Evolutionary conservation across 2,888 invertebrate genomes (phyloP), one percentile per base, ranked within the genome.

Genomic region (Agrochola lota): DNA sequence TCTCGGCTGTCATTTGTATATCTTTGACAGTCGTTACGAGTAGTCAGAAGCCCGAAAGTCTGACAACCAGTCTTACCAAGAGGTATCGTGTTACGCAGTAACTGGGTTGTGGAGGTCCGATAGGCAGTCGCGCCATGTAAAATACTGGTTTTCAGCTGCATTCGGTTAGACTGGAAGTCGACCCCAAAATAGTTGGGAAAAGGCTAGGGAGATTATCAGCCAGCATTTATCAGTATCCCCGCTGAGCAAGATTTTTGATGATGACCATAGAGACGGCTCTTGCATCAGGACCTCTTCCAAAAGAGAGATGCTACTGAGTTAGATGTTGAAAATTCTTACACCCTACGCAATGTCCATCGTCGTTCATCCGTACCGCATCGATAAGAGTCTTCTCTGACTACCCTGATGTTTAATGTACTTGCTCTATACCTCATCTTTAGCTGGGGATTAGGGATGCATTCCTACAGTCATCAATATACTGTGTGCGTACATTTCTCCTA

Each of bases 401-500:
- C 26, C 26, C 7, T 26, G 59, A 26, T 59, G 17, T 30, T 59
- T 8, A 17, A 15, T 46, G 15, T 46, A 30, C 30, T 59, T 59
- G 59, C 17, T 60, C 3, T 60, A 17, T 60, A 60, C 26, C 59
- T 59, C 26, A 26, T 17, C 17, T 60, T 8, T 60, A 60, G 2
- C 26, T 30, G 30, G 30, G n/a, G 49, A 8, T 49, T 35, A n/a
- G 30, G 23, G 52, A 59, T 64, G 12, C 17, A 63, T 35, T 35
- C 35, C 26, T 17, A 20, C 15, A 43, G 59, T 71, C 30, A 72
- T 70, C 55, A 46, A 62, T 62, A 49, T 57, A 60, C 49, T 30
- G 59, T 8, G 60, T 35, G 23, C 40, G 55, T 76, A 57, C 26
- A 68, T 78, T 75, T 69, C 77, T 43, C 62, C 20, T 20, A 17